phyloP scores from a whole-genome alignment of 2,113 vertebrate genomes.

The Caracal caracal region DNA sequence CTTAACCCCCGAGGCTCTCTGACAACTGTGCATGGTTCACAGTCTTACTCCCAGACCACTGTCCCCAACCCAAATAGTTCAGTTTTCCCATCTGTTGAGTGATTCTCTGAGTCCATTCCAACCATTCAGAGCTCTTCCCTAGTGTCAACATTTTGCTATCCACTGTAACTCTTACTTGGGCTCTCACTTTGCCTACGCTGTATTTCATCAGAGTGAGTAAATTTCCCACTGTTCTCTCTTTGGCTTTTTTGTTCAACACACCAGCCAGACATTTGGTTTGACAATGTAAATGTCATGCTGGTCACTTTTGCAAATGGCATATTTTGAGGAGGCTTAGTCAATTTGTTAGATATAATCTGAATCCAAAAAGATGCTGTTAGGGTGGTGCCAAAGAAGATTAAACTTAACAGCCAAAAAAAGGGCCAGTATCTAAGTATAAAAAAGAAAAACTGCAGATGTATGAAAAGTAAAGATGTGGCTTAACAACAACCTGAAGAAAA shows the following conservation, averaged over 20 bases:
- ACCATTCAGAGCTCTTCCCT: not conserved
- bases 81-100: not conserved
- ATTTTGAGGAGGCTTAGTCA: not conserved
- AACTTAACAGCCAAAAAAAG: not conserved
- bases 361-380: not conserved
- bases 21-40: not conserved
- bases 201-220: not conserved
- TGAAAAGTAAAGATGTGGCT: not conserved
- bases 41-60: not conserved
- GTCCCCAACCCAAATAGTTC: not conserved
- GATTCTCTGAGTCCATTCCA: not conserved
- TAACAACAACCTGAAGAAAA: not conserved
- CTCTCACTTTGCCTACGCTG: not conserved
- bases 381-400: not conserved
- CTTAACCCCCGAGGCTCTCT: not conserved
- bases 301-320: conserved; percentile 29
- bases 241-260: not conserved
- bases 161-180: not conserved
- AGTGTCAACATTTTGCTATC: not conserved
- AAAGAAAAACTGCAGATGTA: not conserved
- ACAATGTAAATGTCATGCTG: not conserved
- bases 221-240: not conserved
- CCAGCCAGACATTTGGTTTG: not conserved
- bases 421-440: not conserved
- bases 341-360: not conserved